These are phyloP conservation scores for Nephotettix cincticeps DNA, from an alignment of 1,140 invertebrate genomes.

Conservation along the genomic window DNA sequence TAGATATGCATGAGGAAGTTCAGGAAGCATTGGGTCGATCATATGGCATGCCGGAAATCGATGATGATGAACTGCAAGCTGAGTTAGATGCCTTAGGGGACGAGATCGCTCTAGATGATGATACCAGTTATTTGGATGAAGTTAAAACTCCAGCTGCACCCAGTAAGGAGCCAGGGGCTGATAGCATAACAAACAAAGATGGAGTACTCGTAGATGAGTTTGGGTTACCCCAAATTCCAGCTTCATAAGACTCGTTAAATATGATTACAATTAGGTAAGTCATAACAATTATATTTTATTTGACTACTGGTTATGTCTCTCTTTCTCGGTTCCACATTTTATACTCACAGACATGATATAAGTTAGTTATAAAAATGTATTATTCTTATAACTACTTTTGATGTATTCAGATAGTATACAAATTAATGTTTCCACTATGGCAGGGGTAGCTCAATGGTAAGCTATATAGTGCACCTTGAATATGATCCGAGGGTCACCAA, in stretches of 20 bases:
- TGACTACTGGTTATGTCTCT: too few relatives aligned
- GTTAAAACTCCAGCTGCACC: slow-evolving; percentile 85
- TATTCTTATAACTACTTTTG: too few relatives aligned
- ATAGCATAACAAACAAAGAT: background rate
- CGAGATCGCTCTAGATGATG: slow-evolving; percentile 92
- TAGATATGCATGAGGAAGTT: slow-evolving; percentile 97
- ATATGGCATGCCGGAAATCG: slow-evolving; percentile 97
- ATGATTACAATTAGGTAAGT: too few relatives aligned
- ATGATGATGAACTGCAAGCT: slow-evolving; percentile 97
- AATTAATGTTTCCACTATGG: too few relatives aligned
- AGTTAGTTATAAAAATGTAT: too few relatives aligned
- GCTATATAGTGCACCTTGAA: too few relatives aligned
- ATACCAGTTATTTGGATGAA: slow-evolving; percentile 92
- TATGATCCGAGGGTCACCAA: too few relatives aligned
- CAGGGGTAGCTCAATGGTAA: too few relatives aligned
- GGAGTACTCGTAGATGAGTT: background rate
- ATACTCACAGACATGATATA: too few relatives aligned
- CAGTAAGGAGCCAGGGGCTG: slow-evolving; percentile 79
- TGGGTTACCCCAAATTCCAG: background rate
- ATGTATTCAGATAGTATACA: too few relatives aligned
- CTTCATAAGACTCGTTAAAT: background rate
- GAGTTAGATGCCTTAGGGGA: slow-evolving; percentile 96
- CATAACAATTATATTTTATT: too few relatives aligned
- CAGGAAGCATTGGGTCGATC: slow-evolving; percentile 94
- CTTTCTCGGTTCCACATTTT: too few relatives aligned